Evolutionary conservation across 1,140 invertebrate species (phyloP), one percentile per base, ranked within the genome.

Genomic region (Temnothorax nylanderi): DNA sequence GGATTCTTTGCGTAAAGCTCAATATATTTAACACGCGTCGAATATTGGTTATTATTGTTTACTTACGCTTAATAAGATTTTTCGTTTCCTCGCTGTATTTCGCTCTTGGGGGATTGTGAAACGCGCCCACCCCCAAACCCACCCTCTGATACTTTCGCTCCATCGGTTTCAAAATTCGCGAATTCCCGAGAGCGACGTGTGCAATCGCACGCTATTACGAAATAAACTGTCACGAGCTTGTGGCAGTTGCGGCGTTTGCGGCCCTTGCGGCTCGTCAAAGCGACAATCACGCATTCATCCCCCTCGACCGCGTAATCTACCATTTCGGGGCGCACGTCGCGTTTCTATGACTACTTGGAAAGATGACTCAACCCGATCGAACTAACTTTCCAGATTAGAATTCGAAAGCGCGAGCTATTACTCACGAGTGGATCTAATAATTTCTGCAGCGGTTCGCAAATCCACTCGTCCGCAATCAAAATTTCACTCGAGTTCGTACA

Each of bases 11-110:
- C 3, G 10, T 8, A 67, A 47, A 51, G 49, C 3, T 64, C 10
- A 1, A 41, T 18, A 16, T 7, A n/a, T 54, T 32, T 41, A 84
- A 60, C 10, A 10, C n/a, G 8, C 5, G 13, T 13, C 18, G 32
- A 60, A 54, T 58, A 26, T 69, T 58, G n/a, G 7, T 32, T 21
- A 5, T 0, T 11, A 34, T 37, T 26, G 26, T 26, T 82, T 41
- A 62, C 90, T 77, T 88, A 95, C 95, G 84, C 92, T 95, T 94
- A 2, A 95, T 93, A 1, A 95, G 78, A 84, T 93, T 91, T 88
- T 91, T 92, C 6, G 95, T 95, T 65, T 95, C 94, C 11, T 94
- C 93, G 82, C 95, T 95, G 44, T 95, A 95, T 56, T 92, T 92
- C 1, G 93, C 93, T 91, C 92, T 93, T 0, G 93, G 92, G 2